Evolutionary conservation across 1,140 invertebrate species (phyloP).

Genomic region (Sesamia nonagrioides): DNA sequence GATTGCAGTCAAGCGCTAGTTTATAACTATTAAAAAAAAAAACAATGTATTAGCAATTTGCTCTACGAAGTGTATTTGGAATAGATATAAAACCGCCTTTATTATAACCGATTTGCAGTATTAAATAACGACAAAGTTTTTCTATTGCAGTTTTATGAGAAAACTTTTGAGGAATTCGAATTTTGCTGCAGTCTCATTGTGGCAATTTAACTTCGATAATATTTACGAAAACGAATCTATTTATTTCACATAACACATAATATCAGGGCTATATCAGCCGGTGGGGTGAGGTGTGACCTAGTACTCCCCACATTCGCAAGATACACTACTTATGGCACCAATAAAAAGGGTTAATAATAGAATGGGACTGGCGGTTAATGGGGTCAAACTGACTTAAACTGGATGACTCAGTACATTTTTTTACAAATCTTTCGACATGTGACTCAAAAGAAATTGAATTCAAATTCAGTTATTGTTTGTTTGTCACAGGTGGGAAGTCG

Average conservation of each 20-base stretch:
- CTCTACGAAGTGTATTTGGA: no score
- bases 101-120: neutral
- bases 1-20: no score
- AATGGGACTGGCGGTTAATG: neutral
- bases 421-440: neutral
- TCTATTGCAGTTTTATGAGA: slow-evolving; percentile 4
- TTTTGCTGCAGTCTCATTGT: neutral
- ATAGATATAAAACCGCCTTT: slow-evolving; percentile 2
- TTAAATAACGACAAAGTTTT: slow-evolving; percentile 12
- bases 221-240: no score
- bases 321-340: neutral
- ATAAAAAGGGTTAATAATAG: neutral
- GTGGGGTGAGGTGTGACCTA: no score
- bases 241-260: no score
- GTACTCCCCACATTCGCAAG: no score
- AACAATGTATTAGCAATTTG: no score
- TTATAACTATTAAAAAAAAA: no score
- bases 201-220: neutral
- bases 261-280: no score
- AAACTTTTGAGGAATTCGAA: slow-evolving; percentile 8
- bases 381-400: neutral
- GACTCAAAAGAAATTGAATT: no score
- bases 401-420: slow-evolving; percentile 1
- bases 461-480: no score
- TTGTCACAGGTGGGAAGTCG: no score